Percentiles rank a stretch among this genome's conserved stretches.
Evolutionary conservation across 2,113 vertebrate genomes (phyloP).

Genomic region (Archocentrus centrarchus): DNA sequence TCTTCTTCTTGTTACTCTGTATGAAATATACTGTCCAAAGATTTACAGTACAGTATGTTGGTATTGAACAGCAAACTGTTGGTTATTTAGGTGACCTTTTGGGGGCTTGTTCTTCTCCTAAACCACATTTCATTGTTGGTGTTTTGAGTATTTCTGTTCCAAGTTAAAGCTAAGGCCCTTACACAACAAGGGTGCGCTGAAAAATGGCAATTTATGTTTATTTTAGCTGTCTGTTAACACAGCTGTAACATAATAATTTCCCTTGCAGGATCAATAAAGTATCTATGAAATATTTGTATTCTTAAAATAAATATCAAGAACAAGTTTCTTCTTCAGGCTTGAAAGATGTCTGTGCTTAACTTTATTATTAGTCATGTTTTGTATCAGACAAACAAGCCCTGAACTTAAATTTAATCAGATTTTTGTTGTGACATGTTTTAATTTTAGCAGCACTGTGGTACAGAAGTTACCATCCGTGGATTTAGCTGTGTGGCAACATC

Average conservation of each 20-base stretch:
- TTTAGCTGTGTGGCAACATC: conserved; percentile 19
- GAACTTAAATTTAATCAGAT: not conserved
- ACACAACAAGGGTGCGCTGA: not conserved
- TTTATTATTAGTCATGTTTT: not conserved
- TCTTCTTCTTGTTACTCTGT: not conserved
- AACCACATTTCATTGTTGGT: not conserved
- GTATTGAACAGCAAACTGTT: not conserved
- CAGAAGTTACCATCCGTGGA: not conserved
- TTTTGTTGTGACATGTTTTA: not conserved
- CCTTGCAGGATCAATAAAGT: too few relatives aligned
- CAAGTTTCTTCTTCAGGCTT: conserved; percentile 5
- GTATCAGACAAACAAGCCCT: not conserved
- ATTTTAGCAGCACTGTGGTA: conserved; percentile 1
- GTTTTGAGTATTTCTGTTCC: not conserved
- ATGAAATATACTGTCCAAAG: not conserved
- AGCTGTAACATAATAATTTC: not conserved
- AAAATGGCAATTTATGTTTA: not conserved
- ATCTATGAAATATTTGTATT: conserved; percentile 6
- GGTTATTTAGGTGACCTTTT: conserved; percentile 1
- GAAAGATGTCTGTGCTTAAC: conserved; percentile 4
- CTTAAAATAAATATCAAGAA: conserved; percentile 23
- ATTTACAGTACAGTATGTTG: not conserved
- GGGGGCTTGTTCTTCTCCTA: not conserved
- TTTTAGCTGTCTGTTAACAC: not conserved
- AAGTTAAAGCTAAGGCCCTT: not conserved